Evolutionary conservation across 2,113 vertebrate species (phyloP), one percentile per base, ranked within the genome.

Genomic region (Vidua chalybeata): DNA sequence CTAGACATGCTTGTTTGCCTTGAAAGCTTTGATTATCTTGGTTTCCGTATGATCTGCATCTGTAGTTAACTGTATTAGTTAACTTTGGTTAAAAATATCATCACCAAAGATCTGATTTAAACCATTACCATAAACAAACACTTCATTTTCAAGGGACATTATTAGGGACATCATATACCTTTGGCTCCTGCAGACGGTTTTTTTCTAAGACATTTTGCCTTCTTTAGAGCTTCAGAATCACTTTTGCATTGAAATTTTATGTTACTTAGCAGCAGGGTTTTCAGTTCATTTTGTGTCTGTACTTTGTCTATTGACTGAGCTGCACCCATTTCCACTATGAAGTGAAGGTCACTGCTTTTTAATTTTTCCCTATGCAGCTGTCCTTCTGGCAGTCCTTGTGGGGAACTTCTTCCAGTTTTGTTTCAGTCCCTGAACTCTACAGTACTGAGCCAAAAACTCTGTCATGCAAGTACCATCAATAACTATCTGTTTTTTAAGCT

Each of bases 401-500:
- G 35, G 71, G 89, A 95, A 83, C 52, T 74, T 74, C 59, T 95
- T 88, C 85, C 78, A 90, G 59, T 63, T 69, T 89, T 93, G 8
- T 74, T 93, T 80, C 82, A 86, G 67, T 58, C 56, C 68, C 84
- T 79, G 58, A 74, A 48, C 61, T 90, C 67, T 26, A 48, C 15
- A 85, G 48, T 22, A 52, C 33, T 61, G 43, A 96, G 91, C 84
- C 91, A 96, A 94, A 92, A 80, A 56, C 33, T 84, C 78, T 80
- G 74, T 95, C 92, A 61, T 75, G 7, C 52, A 85, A 77, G 31
- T 37, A 77, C 49, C 69, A 76, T 84, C 67, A 92, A 72, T 90
- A 92, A 92, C 82, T 68, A 92, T 89, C 83, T 89, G 33, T 78
- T 95, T 77, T 68, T 86, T 86, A 87, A 79, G 55, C 87, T 87